Evolutionary conservation across 2,888 invertebrate species (phyloP), one percentile per base, ranked within the genome.

Genomic region (Macaria notata): DNA sequence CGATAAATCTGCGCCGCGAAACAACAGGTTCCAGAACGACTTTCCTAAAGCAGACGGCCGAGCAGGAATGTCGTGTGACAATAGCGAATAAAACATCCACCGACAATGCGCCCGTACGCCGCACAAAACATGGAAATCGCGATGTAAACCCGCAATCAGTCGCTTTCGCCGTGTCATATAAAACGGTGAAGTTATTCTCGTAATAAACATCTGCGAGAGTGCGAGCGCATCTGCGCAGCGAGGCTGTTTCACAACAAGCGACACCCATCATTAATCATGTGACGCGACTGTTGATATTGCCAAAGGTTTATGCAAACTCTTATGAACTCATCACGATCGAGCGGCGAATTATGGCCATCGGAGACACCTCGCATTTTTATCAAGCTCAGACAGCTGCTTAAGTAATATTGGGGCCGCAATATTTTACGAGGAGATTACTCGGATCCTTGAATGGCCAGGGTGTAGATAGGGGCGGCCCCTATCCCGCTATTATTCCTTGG

Each of bases 241-340:
- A 73, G 65, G 64, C 67, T 79, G 75, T 84, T 81, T 79, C 80
- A 70, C 75, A 76, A 81, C 70, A 69, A 70, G 71, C 69, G 73
- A 68, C 69, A 66, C 73, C 72, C 75, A 68, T 78, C 81, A 81
- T 86, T 81, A 81, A 85, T 86, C 83, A 82, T 67, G 76, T 79
- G 71, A 77, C 81, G 81, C 82, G 83, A 80, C 80, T 76, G 57
- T 68, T 66, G 71, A 71, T 81, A 80, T 86, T 84, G 83, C 81
- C 76, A 83, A 81, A 79, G 76, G 72, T 77, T 78, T 77, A 77
- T 81, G 79, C 79, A 81, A 84, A 78, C 70, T 73, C 70, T 72
- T 78, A 81, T 81, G 81, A 79, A 79, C 81, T 81, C 84, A 83
- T 85, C 84, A 81, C 81, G 81, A 75, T 79, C 73, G 74, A 84